phyloP scores from a whole-genome alignment of 2,888 invertebrate genomes.

The Pteria penguin region DNA sequence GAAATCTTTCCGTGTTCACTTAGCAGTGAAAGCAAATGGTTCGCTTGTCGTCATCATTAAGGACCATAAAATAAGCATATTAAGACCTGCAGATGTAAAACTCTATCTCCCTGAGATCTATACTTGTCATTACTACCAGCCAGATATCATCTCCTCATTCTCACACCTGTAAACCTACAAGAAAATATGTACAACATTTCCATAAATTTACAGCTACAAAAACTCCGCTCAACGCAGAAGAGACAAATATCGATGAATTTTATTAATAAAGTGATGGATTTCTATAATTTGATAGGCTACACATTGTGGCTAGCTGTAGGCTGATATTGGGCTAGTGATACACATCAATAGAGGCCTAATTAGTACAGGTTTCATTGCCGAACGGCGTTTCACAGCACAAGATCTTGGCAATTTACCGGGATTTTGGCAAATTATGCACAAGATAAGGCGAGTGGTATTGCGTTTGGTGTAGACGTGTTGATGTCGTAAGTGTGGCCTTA shows the following conservation, averaged over 20 bases:
- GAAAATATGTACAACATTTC: too few relatives aligned
- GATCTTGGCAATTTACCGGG: slow-evolving; percentile 27
- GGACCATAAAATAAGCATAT: too few relatives aligned
- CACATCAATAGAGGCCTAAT: slow-evolving; percentile 29
- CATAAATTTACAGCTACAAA: too few relatives aligned
- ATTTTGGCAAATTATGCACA: slow-evolving; percentile 21
- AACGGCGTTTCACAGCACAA: slow-evolving; percentile 2
- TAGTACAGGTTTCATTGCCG: slow-evolving; percentile 17
- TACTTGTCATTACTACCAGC: too few relatives aligned
- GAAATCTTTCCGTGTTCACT: too few relatives aligned
- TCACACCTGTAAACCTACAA: neutral
- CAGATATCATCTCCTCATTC: neutral
- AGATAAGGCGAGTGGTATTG: neutral
- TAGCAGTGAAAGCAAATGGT: too few relatives aligned
- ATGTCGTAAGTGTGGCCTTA: neutral
- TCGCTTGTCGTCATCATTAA: too few relatives aligned
- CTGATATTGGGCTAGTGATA: slow-evolving; percentile 13
- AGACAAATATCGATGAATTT: neutral
- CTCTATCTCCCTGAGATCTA: too few relatives aligned
- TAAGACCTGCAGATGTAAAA: too few relatives aligned
- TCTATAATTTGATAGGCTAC: slow-evolving; percentile 10
- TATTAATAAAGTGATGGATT: slow-evolving; percentile 5
- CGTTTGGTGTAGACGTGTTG: neutral
- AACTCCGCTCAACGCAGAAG: neutral
- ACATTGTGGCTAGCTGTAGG: slow-evolving; percentile 15